Base-by-base conservation (phyloP, 2,888 invertebrate species). In the Drosophila anceps region DNA sequence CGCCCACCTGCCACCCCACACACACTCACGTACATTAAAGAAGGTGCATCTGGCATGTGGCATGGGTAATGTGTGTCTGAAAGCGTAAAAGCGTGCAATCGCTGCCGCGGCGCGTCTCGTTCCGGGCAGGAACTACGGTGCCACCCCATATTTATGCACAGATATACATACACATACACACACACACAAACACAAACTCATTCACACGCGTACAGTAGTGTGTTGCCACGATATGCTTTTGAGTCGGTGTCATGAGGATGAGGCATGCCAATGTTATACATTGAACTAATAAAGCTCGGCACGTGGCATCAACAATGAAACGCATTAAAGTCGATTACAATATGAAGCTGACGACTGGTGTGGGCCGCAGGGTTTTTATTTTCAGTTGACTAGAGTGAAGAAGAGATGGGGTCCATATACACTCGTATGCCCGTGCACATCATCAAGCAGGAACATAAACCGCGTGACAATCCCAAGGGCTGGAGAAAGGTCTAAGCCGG, bases 311-410 rank as follows among this genome's bases (percentile, higher is more conserved):
- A 91, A 93, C 93, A 93, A 93, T 93, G 92, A 90, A 92, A 93
- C 92, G 93, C 93, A 93, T 93, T 93, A 93, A 92, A 93, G 92
- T 92, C 92, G 92, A 93, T 93, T 93, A 93, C 92, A 92, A 92
- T 91, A 91, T 83, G 86, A 84, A 79, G 80, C 79, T 79, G 73
- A 33, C 64, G 50, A 48, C 29, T 57, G 61, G 57, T 39, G 15
- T 15, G 59, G 58, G 37, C n/a, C 18, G 15, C 55, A 24, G 51
- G 41, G 66, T 54, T 68, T 74, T 54, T 64, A 35, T 67, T 64
- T 73, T 41, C 27, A 57, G 66, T 64, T 70, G 41, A 29, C 7
- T 31, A 15, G 43, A 20, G 15, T 33, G 20, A 1, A 4, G 5
- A 15, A 9, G 20, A 10, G 29, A 41, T 18, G 41, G 59, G 64